Evolutionary conservation across 2,113 vertebrate genomes (phyloP), one percentile per base, ranked within the genome.

Genomic region (Cephalophus harveyi): DNA sequence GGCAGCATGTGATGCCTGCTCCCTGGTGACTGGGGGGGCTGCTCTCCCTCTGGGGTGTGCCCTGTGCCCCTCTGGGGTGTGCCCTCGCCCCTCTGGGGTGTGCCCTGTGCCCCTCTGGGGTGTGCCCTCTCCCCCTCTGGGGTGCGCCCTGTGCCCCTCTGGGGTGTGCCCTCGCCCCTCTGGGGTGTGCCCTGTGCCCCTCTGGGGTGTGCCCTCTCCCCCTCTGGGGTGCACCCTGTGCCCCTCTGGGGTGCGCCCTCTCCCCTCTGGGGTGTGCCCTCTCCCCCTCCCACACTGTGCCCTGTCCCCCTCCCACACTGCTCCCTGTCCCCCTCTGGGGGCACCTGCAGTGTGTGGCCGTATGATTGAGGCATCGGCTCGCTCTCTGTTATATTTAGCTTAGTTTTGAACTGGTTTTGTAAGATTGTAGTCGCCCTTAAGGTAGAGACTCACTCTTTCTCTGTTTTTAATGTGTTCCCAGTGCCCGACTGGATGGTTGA

Each of bases 351-450:
- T 78, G 74, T 28, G 23, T n/a, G 14, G 52, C 67, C 28, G 1
- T 3, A 2, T 36, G 43, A 40, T 1, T 48, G 50, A 33, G 83
- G 5, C 30, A 2, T 25, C 9, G 2, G 36, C 10, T 8, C 6
- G 25, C 17, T 48, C 46, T 62, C 36, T 27, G 36, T 43, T n/a
- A 15, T 1, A 27, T 21, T 36, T 23, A 43, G 16, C 74, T 93
- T 7, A 30, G 43, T 52, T 71, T 28, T 87, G 7, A 79, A 9
- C 14, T 50, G 52, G 25, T 59, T 67, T 59, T 21, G 8, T 27
- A 4, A 76, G 54, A 46, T 12, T 43, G 46, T 6, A n/a, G 52
- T n/a, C 25, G 7, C 25, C 30, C 40, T 85, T 25, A 50, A 89
- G 48, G 33, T 40, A 40, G 57, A 83, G 55, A 48, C 16, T 4